These are phyloP conservation scores for Philaenus spumarius DNA, from an alignment of 1,140 invertebrate species.

Conservation along the genomic window DNA sequence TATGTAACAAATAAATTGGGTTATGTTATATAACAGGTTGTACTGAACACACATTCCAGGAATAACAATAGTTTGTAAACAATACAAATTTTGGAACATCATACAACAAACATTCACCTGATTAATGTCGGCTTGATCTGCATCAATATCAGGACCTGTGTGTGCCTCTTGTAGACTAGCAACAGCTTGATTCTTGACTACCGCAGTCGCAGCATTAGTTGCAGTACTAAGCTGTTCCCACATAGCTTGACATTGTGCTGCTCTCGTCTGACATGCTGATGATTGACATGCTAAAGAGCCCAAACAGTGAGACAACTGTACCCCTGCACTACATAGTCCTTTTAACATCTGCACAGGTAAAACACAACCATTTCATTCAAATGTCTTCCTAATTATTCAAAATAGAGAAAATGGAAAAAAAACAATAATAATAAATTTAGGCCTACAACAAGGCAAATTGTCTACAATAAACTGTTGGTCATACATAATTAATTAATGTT, in stretches of 20 bases:
- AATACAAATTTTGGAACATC: not conserved
- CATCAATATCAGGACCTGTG: slow-evolving; percentile 25
- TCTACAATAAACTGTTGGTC: no score
- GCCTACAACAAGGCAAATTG: no score
- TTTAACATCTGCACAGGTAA: slow-evolving; percentile 53
- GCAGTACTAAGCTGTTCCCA: slow-evolving; percentile 49
- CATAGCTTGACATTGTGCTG: slow-evolving; percentile 47
- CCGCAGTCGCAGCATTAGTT: slow-evolving; percentile 24
- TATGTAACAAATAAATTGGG: slow-evolving; percentile 31
- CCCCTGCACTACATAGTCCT: slow-evolving; percentile 51
- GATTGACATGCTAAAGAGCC: slow-evolving; percentile 46
- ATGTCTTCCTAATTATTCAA: no score
- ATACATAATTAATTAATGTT: no score
- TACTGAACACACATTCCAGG: no score
- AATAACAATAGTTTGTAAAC: not conserved
- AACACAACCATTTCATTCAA: no score
- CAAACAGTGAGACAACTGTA: slow-evolving; percentile 48
- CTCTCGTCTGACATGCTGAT: slow-evolving; percentile 44
- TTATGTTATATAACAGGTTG: slow-evolving; percentile 4
- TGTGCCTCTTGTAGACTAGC: slow-evolving; percentile 50
- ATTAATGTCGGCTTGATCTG: slow-evolving; percentile 40
- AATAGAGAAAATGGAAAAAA: no score
- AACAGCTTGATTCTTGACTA: slow-evolving; percentile 32
- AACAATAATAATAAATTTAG: no score
- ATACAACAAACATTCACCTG: slow-evolving; percentile 37